Evolutionary conservation across 2,888 invertebrate genomes (phyloP), one percentile per base, ranked within the genome.

Genomic region (Cantharis nigra): DNA sequence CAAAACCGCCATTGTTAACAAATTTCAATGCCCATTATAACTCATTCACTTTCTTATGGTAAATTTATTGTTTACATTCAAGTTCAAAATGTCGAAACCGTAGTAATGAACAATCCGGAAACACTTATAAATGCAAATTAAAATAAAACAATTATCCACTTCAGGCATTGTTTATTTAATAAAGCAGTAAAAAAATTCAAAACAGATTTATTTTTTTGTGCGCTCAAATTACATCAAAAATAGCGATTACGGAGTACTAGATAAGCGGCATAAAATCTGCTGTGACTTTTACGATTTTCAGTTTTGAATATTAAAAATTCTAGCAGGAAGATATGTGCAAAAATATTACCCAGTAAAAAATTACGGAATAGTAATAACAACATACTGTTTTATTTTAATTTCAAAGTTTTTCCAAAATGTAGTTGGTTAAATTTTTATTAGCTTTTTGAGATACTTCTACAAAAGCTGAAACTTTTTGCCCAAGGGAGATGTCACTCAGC

Each of bases 21-120:
- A 71, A 71, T 71, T 49, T 77, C 77, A 74, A 77, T 77, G 74
- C 71, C 77, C 28, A 74, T 77, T 74, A 71, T 71, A 74, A 71
- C 70, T 73, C 65, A 71, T 74, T 74, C 77, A 70, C 77, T 67
- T 67, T 26, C 20, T 26, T n/a, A 67, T 26, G 65, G 20, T 23
- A 67, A 18, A 67, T 23, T 67, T 26, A 23, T 67, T 67, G 65
- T 67, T 67, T 67, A 49, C 65, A 67, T 67, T 67, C 20, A 67
- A n/a, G 26, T 67, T 67, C 23, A 26, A 67, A 20, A 64, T 16
- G 26, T 67, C 13, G 65, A 64, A 70, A 62, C 14, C 69, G 28
- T n/a, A 30, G 28, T 16, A 30, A 18, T 63, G 20, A 23, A 33
- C 65, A 70, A 72, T 72, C 63, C 63, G 28, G 49, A 76, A 62